Conservation (phyloP, 2,113 vertebrate genomes). For the Theropithecus gelada region DNA sequence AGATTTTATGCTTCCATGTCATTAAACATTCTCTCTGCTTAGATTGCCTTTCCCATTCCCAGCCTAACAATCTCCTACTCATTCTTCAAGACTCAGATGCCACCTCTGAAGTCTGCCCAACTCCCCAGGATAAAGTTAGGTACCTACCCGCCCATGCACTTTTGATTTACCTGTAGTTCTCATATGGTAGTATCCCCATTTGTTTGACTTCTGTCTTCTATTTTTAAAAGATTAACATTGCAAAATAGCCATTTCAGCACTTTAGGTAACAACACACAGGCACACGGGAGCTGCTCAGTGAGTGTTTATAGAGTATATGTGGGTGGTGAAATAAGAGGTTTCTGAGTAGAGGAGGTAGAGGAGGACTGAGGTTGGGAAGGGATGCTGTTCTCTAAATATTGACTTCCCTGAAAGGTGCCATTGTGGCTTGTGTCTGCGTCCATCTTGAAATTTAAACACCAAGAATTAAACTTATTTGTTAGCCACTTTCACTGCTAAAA, state of each 20-base stretch:
- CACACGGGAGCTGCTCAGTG: background rate
- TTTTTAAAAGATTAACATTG: background rate
- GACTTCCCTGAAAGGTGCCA: background rate
- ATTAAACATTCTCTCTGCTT: background rate
- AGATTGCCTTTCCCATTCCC: background rate
- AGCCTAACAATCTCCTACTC: background rate
- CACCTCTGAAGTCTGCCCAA: background rate
- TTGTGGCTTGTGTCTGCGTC: background rate
- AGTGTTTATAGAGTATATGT: background rate
- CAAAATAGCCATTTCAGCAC: background rate
- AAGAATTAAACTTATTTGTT: background rate
- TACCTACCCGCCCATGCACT: background rate
- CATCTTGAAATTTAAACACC: background rate
- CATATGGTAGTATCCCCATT: background rate
- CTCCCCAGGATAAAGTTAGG: background rate
- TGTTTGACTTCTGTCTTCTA: background rate
- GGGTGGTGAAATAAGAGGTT: background rate
- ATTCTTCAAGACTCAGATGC: background rate
- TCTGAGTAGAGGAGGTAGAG: background rate
- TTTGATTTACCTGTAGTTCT: background rate
- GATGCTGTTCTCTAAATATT: too few species aligned
- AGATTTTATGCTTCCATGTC: background rate
- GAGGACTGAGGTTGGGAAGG: background rate
- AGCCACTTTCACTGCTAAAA: background rate
- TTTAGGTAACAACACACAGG: background rate